Percentiles rank a stretch among this genome's conserved stretches.
Conservation (phyloP, 2,113 vertebrate genomes). For the Maylandia zebra region DNA sequence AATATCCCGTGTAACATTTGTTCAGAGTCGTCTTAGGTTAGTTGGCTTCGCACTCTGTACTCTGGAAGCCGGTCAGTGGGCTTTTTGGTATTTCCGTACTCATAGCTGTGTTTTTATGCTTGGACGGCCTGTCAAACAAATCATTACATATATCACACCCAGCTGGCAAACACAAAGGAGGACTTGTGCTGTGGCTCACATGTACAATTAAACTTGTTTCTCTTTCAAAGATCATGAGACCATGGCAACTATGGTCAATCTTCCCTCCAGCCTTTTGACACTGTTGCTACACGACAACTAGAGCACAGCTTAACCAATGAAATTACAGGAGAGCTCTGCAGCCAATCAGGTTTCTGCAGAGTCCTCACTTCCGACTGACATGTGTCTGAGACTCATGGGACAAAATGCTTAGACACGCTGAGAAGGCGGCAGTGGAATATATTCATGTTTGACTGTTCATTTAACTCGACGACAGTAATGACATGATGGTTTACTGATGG, state of each 20-base stretch:
- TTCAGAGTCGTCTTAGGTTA: neutral
- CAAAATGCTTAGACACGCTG: neutral
- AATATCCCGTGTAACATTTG: neutral
- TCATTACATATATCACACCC: neutral
- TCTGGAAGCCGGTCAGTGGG: neutral
- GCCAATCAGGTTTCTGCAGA: neutral
- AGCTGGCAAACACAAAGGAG: neutral
- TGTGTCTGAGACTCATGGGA: neutral
- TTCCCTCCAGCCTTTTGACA: neutral
- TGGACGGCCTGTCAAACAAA: neutral
- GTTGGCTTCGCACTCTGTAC: neutral
- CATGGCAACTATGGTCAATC: neutral
- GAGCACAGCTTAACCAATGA: neutral
- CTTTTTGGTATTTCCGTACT: neutral
- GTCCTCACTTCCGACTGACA: neutral
- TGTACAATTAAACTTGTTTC: neutral
- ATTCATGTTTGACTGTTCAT: neutral
- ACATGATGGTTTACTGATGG: neutral
- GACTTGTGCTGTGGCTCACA: neutral
- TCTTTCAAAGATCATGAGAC: neutral
- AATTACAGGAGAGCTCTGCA: neutral
- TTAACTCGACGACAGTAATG: neutral
- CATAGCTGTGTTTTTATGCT: neutral
- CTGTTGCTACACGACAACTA: conserved; percentile 2
- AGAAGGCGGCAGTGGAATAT: neutral